Conservation (phyloP, 2,888 invertebrate genomes). For the Ennomos fuscantarius region DNA sequence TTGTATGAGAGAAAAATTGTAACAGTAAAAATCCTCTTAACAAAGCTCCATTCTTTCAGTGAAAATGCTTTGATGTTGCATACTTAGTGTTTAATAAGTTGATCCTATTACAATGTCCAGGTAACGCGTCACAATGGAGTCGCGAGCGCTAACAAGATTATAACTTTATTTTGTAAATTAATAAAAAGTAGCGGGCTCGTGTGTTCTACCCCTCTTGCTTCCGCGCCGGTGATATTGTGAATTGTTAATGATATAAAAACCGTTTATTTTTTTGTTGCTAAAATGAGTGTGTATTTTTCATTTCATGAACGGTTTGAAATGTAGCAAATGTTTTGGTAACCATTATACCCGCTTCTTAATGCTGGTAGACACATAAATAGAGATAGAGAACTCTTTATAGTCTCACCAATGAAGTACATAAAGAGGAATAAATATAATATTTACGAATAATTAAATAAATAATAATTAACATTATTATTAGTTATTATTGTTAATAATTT, state of each 20-base stretch:
- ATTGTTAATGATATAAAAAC: constrained; percentile 44
- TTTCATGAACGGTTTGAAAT: constrained; percentile 1
- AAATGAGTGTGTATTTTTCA: constrained; percentile 4
- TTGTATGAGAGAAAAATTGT: constrained; percentile 41
- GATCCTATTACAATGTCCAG: constrained; percentile 85
- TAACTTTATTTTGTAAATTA: constrained; percentile 83
- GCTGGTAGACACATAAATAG: too few relatives aligned
- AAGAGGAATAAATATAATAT: too few relatives aligned
- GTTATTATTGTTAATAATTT: too few relatives aligned
- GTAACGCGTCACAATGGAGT: constrained; percentile 77
- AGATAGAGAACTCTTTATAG: too few relatives aligned
- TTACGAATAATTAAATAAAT: too few relatives aligned
- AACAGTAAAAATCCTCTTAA: constrained; percentile 74
- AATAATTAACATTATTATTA: too few relatives aligned
- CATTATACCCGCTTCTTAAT: too few relatives aligned
- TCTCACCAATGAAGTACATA: too few relatives aligned
- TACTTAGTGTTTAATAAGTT: constrained; percentile 85
- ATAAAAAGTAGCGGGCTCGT: constrained; percentile 75
- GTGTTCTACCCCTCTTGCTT: constrained; percentile 56
- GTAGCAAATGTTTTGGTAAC: background rate
- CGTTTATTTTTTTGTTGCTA: constrained; percentile 20
- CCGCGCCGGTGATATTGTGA: constrained; percentile 47
- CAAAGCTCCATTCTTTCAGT: constrained; percentile 71
- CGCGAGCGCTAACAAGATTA: constrained; percentile 81
- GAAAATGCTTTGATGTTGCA: constrained; percentile 79